Evolutionary conservation across 2,888 invertebrate species (phyloP), one percentile per base, ranked within the genome.

Genomic region (Chrysomela aeneicollis): DNA sequence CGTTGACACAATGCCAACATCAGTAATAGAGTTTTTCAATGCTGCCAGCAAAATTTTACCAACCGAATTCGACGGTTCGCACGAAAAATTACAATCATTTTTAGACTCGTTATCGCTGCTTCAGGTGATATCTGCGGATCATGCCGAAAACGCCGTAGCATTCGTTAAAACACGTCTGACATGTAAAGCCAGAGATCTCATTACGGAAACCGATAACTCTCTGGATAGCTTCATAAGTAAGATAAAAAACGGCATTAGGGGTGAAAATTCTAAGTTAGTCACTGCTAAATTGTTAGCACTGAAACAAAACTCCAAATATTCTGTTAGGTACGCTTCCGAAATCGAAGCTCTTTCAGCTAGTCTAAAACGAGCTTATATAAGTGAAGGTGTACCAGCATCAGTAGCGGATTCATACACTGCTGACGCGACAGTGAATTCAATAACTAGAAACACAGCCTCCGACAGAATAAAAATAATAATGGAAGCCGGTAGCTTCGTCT

Each of bases 161-260:
- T 66, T 51, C 55, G 55, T 66, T 8, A 63, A 63, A 51, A 63
- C 59, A 59, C 63, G 63, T 59, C 52, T 63, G 52, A 52, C 32
- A 59, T 50, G 50, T 51, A 59, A 58, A 17, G 60, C 46, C n/a
- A 59, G 57, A 53, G 54, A 37, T 8, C 19, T 51, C 21, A 32
- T 67, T 19, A 61, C 54, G n/a, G 53, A 53, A 17, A 59, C 35
- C 12, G 47, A 47, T 21, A 57, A 53, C 10, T 50, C 47, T 46
- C 17, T 62, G n/a, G 55, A 50, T 1, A 22, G 42, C 12, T 58
- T 62, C 17, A 53, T 32, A 12, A 19, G 2, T 15, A 65, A 59
- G 22, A 18, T 65, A 22, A 59, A 58, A 60, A 32, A 47, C 0
- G 60, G 51, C 3, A 64, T 67, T n/a, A 64, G 54, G 26, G 21